Evolutionary conservation across 2,113 vertebrate species (phyloP).

Genomic region (Muscicapa adusta): DNA sequence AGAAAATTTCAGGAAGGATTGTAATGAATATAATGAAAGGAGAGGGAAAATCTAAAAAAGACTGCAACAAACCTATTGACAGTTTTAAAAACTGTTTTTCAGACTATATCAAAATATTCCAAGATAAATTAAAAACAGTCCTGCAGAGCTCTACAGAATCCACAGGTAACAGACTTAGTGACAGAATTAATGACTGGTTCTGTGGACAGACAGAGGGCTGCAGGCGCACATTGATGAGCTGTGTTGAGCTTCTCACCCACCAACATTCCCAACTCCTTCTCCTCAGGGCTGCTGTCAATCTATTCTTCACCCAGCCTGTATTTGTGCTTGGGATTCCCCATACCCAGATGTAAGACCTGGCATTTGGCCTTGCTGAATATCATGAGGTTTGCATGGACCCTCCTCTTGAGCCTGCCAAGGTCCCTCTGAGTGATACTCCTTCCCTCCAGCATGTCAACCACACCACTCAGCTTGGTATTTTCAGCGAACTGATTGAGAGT

Average conservation of each 20-base stretch:
- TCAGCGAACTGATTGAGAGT: not conserved
- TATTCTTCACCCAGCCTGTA: not conserved
- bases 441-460: not conserved
- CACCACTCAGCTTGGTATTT: not conserved
- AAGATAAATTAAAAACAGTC: not conserved
- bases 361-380: not conserved
- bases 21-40: not conserved
- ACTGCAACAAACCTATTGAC: not conserved
- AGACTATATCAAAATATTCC: not conserved
- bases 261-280: not conserved
- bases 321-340: not conserved
- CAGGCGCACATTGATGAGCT: accelerated
- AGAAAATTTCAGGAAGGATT: not conserved
- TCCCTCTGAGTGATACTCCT: not conserved
- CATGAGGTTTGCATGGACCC: not conserved
- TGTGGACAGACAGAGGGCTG: not conserved
- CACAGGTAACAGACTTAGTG: not conserved
- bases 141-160: not conserved
- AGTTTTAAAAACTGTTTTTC: not conserved
- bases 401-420: not conserved
- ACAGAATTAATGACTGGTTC: not conserved
- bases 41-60: not conserved
- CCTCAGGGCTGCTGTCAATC: not conserved
- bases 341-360: not conserved
- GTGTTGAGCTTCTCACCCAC: not conserved